A percentile compares a stretch with the other conserved stretches of the same genome.
Conservation (phyloP, 2,113 vertebrate genomes). For the Amphilophus citrinellus region DNA sequence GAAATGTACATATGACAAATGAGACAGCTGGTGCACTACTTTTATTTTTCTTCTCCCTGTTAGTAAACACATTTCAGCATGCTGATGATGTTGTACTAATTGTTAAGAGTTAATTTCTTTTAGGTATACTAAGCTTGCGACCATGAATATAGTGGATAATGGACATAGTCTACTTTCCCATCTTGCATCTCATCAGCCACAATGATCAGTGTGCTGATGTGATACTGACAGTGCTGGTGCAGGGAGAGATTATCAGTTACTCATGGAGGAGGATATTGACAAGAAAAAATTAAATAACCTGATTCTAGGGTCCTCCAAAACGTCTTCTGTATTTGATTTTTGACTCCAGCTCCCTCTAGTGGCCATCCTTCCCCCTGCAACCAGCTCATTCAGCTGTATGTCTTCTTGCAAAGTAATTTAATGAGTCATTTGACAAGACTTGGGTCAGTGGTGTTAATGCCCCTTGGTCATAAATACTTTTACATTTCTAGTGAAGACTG, state of each 20-base stretch:
- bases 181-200: neutral
- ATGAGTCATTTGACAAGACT: no score
- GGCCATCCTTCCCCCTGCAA: neutral
- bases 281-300: neutral
- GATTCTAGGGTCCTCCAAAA: neutral
- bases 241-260: neutral
- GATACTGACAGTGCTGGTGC: neutral
- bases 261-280: no score
- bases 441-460: no score
- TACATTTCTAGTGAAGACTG: no score
- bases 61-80: neutral
- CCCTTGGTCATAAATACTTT: no score
- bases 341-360: neutral
- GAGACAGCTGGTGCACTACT: neutral
- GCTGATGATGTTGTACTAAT: neutral
- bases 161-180: neutral
- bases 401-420: no score
- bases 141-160: neutral
- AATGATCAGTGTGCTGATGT: neutral
- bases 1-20: neutral
- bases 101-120: neutral
- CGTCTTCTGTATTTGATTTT: neutral
- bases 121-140: neutral
- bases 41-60: neutral
- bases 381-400: neutral